Evolutionary conservation across 2,888 invertebrate genomes (phyloP).

Genomic region (Limenitis camilla): DNA sequence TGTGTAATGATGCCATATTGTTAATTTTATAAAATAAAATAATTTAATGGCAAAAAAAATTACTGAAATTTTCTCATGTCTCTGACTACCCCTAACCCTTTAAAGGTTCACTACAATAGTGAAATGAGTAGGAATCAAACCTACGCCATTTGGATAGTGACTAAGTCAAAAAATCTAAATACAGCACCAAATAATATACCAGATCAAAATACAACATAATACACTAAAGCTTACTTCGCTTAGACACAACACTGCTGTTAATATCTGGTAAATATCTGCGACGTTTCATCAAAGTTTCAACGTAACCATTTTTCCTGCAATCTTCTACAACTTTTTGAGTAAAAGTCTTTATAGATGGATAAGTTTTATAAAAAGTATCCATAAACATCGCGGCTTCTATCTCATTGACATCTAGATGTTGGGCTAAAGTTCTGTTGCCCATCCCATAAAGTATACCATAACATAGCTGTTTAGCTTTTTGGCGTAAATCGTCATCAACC

Average conservation of each 20-base stretch:
- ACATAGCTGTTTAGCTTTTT: conserved; percentile 93
- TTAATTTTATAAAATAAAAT: too few species aligned
- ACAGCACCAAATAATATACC: not conserved
- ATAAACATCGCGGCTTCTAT: conserved; percentile 86
- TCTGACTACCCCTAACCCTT: too few species aligned
- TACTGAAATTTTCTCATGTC: too few species aligned
- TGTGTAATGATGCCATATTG: too few species aligned
- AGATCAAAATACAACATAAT: not conserved
- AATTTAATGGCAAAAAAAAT: too few species aligned
- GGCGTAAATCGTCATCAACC: conserved; percentile 85
- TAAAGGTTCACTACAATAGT: too few species aligned
- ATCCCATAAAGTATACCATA: conserved; percentile 99
- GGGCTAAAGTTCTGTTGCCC: conserved; percentile 87
- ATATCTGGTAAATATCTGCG: conserved; percentile 86
- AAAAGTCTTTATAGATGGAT: conserved; percentile 80
- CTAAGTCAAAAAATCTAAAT: not conserved
- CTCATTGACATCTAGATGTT: conserved; percentile 84
- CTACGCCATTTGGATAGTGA: too few species aligned
- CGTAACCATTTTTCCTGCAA: conserved; percentile 82
- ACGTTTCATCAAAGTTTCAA: conserved; percentile 88
- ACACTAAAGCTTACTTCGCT: conserved; percentile 71
- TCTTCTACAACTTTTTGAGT: conserved; percentile 69
- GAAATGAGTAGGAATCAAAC: too few species aligned
- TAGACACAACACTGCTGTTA: conserved; percentile 72
- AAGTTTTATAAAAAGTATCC: conserved; percentile 85